Conservation (phyloP, 1,140 invertebrate genomes). For the Drosophila persimilis region DNA sequence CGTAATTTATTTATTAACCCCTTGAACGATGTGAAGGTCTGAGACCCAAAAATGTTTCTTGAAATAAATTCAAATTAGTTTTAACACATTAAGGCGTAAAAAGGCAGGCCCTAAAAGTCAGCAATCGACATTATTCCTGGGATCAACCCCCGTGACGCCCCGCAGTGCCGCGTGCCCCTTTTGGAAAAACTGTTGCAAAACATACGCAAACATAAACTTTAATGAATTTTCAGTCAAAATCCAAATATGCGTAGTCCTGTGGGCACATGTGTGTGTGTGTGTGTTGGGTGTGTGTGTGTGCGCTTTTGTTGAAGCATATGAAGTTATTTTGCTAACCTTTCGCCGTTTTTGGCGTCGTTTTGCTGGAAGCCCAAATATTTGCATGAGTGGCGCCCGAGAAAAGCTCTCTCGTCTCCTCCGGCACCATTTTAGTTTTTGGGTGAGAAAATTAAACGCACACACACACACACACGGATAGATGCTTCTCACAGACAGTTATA, state of each 20-base stretch:
- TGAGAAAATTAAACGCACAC: constrained; percentile 75
- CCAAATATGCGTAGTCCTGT: constrained; percentile 57
- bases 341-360: constrained; percentile 50
- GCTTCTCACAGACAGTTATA: constrained; percentile 60
- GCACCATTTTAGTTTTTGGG: constrained; percentile 71
- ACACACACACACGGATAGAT: constrained; percentile 9
- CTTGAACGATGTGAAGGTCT: constrained; percentile 51
- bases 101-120: no score
- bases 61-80: constrained; percentile 82
- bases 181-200: constrained; percentile 55
- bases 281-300: constrained; percentile 9
- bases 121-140: no score
- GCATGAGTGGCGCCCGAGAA: constrained; percentile 62
- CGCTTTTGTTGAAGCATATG: constrained; percentile 42
- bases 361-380: constrained; percentile 65
- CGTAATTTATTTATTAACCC: constrained; percentile 81
- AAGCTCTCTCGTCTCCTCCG: no score
- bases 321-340: constrained; percentile 81
- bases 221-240: constrained; percentile 75
- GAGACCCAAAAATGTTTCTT: constrained; percentile 54
- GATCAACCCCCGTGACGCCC: no score
- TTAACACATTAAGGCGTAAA: constrained; percentile 66
- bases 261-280: background rate
- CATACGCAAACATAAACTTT: constrained; percentile 79
- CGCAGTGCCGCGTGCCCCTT: background rate